phyloP scores from a whole-genome alignment of 2,888 invertebrate species.

The Orthosia gracilis region DNA sequence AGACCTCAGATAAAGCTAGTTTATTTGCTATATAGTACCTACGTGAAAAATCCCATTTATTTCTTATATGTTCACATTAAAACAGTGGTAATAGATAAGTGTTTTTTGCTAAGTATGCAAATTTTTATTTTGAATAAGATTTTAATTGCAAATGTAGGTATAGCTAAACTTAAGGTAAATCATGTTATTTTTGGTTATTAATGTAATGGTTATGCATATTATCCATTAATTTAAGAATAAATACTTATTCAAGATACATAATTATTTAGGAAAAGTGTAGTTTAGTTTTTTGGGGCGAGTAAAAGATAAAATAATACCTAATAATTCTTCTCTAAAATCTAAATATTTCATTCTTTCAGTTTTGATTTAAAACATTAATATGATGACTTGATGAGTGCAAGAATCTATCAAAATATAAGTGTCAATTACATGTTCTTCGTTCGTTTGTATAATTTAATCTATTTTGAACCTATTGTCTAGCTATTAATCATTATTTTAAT shows the following conservation, averaged over 20 bases:
- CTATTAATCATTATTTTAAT: slow-evolving; percentile 14
- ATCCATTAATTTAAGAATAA: background rate
- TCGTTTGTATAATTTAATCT: background rate
- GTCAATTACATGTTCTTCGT: background rate
- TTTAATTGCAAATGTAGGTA: background rate
- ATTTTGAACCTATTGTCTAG: slow-evolving; percentile 10
- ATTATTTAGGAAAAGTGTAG: background rate
- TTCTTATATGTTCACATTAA: background rate
- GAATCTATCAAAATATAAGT: background rate
- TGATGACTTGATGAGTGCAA: background rate
- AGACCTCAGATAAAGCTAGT: background rate
- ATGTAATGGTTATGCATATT: background rate
- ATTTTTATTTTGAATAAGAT: background rate
- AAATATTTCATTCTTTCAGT: slow-evolving; percentile 5
- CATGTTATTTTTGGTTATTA: background rate
- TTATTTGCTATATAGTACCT: too few species aligned
- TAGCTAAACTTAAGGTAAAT: too few species aligned
- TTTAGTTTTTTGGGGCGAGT: too few species aligned
- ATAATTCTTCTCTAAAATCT: too few species aligned
- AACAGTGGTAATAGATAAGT: background rate
- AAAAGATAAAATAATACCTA: too few species aligned
- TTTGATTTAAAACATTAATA: slow-evolving; percentile 9
- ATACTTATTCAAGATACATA: background rate
- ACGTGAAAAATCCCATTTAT: too few species aligned
- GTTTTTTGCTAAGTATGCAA: background rate